phyloP scores from a whole-genome alignment of 1,140 invertebrate genomes.

The Acromyrmex charruanus region DNA sequence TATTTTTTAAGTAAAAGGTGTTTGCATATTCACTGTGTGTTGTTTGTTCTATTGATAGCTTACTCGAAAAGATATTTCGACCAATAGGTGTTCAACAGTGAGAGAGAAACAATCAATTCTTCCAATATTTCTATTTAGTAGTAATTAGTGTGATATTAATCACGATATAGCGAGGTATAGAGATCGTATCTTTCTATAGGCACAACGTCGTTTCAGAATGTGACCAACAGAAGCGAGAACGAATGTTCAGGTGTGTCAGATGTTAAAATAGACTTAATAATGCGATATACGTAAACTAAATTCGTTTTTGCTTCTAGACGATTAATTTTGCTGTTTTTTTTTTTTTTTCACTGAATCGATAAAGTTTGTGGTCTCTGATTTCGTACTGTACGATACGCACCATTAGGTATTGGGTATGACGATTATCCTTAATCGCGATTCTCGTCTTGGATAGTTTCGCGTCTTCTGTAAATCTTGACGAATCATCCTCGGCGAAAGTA shows the following conservation, averaged over 20 bases:
- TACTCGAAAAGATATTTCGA: constrained; percentile 44
- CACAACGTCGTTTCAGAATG: constrained; percentile 49
- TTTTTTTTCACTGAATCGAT: not conserved
- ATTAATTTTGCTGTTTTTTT: not conserved
- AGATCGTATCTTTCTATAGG: constrained; percentile 11
- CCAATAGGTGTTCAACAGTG: constrained; percentile 64
- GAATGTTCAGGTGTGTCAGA: constrained; percentile 36
- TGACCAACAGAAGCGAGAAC: constrained; percentile 15
- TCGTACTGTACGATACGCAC: constrained; percentile 63
- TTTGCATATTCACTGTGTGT: constrained; percentile 46
- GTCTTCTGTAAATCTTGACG: constrained; percentile 19
- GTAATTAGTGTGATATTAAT: constrained; percentile 43
- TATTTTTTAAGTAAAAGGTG: constrained; percentile 45
- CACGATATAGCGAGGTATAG: constrained; percentile 43
- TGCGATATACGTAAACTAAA: not conserved
- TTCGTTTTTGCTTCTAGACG: constrained; percentile 3
- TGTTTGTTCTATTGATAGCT: constrained; percentile 25
- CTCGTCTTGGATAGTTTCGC: constrained; percentile 18
- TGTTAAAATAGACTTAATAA: constrained; percentile 50
- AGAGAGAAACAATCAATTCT: constrained; percentile 63
- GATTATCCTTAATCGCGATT: not conserved
- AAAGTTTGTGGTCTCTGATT: constrained; percentile 9
- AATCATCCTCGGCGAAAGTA: constrained; percentile 17
- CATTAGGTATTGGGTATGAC: constrained; percentile 62
- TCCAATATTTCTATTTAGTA: constrained; percentile 62